A percentile compares a stretch with the other conserved stretches of the same genome.
Evolutionary conservation across 2,113 vertebrate genomes (phyloP).

Genomic region (Polypterus senegalus): DNA sequence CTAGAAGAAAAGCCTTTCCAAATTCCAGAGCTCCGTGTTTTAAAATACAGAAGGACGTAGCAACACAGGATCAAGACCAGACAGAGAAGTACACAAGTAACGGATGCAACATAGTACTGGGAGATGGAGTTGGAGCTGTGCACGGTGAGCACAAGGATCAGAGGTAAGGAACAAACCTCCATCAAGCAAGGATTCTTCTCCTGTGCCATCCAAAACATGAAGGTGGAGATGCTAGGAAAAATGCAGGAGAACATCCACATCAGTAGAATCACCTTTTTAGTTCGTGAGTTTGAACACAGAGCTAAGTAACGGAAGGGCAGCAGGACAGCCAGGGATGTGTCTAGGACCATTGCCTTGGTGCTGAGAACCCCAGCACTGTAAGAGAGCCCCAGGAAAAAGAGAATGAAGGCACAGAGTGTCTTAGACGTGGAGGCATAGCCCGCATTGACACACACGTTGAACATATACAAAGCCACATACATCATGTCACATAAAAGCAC

Average conservation of each 20-base stretch:
- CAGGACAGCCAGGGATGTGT: constrained; percentile 51
- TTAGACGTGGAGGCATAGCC: constrained; percentile 32
- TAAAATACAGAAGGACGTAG: constrained; percentile 49
- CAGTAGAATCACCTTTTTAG: constrained; percentile 33
- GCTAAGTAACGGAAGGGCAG: constrained; percentile 47
- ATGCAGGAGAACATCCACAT: constrained; percentile 39
- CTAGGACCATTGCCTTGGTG: constrained; percentile 47
- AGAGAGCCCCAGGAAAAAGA: constrained; percentile 42
- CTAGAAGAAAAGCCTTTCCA: constrained; percentile 46
- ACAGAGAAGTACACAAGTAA: constrained; percentile 36
- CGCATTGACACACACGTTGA: constrained; percentile 38
- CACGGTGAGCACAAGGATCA: constrained; percentile 46
- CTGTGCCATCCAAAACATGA: constrained; percentile 37
- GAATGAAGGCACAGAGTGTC: constrained; percentile 36
- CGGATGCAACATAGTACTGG: constrained; percentile 44
- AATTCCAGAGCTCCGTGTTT: constrained; percentile 45
- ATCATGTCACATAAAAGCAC: constrained; percentile 52
- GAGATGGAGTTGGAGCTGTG: constrained; percentile 38
- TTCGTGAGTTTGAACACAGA: constrained; percentile 40
- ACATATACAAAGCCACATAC: constrained; percentile 45
- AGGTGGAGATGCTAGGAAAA: constrained; percentile 40
- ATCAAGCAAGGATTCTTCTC: constrained; percentile 27
- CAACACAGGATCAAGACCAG: constrained; percentile 48
- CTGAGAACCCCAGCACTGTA: constrained; percentile 54
- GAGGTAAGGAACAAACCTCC: constrained; percentile 40